Conservation (phyloP, 2,888 invertebrate genomes). For the Dasypolia templi region DNA sequence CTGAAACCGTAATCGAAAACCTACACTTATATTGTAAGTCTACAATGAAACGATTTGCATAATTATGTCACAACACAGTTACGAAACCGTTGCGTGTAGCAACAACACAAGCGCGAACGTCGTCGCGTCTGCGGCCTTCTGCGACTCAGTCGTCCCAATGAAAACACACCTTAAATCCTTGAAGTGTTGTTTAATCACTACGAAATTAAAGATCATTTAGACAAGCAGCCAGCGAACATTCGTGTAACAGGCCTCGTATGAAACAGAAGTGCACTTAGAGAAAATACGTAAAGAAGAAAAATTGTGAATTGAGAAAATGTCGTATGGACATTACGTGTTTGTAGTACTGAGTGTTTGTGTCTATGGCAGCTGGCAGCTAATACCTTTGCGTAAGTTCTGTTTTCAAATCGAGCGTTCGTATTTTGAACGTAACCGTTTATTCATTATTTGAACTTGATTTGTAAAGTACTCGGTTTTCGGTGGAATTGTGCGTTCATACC, state of each 20-base stretch:
- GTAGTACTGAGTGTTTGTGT: slow-evolving; percentile 78
- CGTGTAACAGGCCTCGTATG: slow-evolving; percentile 72
- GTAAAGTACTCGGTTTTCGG: not conserved
- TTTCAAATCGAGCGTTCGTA: slow-evolving; percentile 34
- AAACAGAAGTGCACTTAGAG: slow-evolving; percentile 64
- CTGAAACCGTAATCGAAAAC: slow-evolving; percentile 16
- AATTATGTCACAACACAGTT: slow-evolving; percentile 50
- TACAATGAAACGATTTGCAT: slow-evolving; percentile 42
- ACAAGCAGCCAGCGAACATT: slow-evolving; percentile 74
- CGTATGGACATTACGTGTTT: slow-evolving; percentile 68
- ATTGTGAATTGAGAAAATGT: slow-evolving; percentile 62
- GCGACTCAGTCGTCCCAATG: slow-evolving; percentile 56
- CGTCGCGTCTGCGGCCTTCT: slow-evolving; percentile 45
- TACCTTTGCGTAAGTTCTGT: slow-evolving; percentile 84
- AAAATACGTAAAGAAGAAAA: slow-evolving; percentile 46
- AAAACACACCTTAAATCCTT: slow-evolving; percentile 80
- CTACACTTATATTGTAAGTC: not conserved
- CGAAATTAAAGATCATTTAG: slow-evolving; percentile 78
- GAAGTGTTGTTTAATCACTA: slow-evolving; percentile 80
- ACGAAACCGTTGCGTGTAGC: slow-evolving; percentile 48
- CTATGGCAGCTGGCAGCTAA: slow-evolving; percentile 80
- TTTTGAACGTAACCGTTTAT: slow-evolving; percentile 46
- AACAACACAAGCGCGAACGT: slow-evolving; percentile 31
- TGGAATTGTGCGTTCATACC: not conserved
- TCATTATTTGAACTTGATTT: slow-evolving; percentile 10